These are phyloP conservation scores for Hyposmocoma kahamanoa DNA, from an alignment of 1,140 invertebrate species.

Conservation along the genomic window DNA sequence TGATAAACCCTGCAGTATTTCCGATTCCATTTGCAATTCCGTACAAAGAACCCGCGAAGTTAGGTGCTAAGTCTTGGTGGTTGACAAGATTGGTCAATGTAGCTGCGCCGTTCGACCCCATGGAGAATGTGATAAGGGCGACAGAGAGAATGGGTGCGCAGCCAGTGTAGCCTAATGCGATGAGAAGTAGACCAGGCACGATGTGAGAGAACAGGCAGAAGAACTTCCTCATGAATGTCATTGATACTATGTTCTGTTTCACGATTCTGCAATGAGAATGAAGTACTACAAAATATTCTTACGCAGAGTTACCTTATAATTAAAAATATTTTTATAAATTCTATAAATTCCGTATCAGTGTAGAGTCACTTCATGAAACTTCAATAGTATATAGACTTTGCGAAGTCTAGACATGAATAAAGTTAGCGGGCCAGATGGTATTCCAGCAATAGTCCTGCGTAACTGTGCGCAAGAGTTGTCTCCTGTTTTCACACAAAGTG, in stretches of 20 bases:
- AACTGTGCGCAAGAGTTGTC: too few relatives aligned
- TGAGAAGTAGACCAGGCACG: conserved; percentile 79
- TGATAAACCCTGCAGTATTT: conserved; percentile 84
- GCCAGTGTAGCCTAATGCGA: conserved; percentile 80
- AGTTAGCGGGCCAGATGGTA: too few relatives aligned
- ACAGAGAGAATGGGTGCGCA: conserved; percentile 79
- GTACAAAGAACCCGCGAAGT: conserved; percentile 85
- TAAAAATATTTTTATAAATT: too few relatives aligned
- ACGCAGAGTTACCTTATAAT: too few relatives aligned
- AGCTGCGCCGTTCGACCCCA: conserved; percentile 88
- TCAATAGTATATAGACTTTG: too few relatives aligned
- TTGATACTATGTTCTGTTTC: conserved; percentile 73
- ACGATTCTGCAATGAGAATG: conserved; percentile 62
- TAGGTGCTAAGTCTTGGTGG: conserved; percentile 86
- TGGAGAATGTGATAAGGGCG: conserved; percentile 80
- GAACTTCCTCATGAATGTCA: conserved; percentile 81
- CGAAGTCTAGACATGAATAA: too few relatives aligned
- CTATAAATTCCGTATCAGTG: too few relatives aligned
- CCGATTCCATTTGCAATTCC: conserved; percentile 84
- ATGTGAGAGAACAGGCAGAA: conserved; percentile 83
- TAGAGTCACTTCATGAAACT: too few relatives aligned
- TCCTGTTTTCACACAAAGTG: too few relatives aligned
- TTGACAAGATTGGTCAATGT: conserved; percentile 89
- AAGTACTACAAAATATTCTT: too few relatives aligned
- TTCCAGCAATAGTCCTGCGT: too few relatives aligned